Conservation (phyloP, 1,140 invertebrate species). For the Scaptomyza graminum region DNA sequence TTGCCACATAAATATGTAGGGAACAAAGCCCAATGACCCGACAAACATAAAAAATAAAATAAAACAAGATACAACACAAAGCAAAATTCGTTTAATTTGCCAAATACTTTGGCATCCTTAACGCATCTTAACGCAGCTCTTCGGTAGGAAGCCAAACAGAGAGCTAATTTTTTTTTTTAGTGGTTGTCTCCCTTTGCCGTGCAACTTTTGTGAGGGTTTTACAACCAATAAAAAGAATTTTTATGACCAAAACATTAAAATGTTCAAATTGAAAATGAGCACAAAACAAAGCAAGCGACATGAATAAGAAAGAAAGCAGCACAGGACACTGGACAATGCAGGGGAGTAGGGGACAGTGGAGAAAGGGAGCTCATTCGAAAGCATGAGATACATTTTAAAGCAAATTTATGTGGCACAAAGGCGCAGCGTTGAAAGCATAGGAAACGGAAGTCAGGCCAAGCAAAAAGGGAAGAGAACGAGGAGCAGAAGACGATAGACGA, state of each 20-base stretch:
- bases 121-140: slow-evolving; percentile 69
- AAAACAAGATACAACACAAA: slow-evolving; percentile 16
- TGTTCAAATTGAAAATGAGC: slow-evolving; percentile 81
- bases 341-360: slow-evolving; percentile 10
- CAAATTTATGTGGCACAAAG: slow-evolving; percentile 80
- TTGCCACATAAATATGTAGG: slow-evolving; percentile 27
- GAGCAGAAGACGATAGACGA: background rate
- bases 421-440: slow-evolving; percentile 24
- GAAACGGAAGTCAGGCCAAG: slow-evolving; percentile 59
- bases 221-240: slow-evolving; percentile 80
- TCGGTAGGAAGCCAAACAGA: slow-evolving; percentile 66
- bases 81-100: slow-evolving; percentile 59
- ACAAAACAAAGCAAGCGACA: slow-evolving; percentile 72
- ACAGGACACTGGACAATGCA: slow-evolving; percentile 28
- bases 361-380: background rate
- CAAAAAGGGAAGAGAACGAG: slow-evolving; percentile 6
- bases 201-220: slow-evolving; percentile 54
- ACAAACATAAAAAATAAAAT: slow-evolving; percentile 25
- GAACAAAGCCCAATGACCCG: slow-evolving; percentile 49
- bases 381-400: slow-evolving; percentile 73
- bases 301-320: slow-evolving; percentile 57
- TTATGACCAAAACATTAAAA: slow-evolving; percentile 82
- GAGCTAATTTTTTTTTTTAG: slow-evolving; percentile 67
- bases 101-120: slow-evolving; percentile 71
- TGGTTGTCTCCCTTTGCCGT: background rate